Evolutionary conservation across 2,888 invertebrate genomes (phyloP).

Genomic region (Fragum whitleyi): DNA sequence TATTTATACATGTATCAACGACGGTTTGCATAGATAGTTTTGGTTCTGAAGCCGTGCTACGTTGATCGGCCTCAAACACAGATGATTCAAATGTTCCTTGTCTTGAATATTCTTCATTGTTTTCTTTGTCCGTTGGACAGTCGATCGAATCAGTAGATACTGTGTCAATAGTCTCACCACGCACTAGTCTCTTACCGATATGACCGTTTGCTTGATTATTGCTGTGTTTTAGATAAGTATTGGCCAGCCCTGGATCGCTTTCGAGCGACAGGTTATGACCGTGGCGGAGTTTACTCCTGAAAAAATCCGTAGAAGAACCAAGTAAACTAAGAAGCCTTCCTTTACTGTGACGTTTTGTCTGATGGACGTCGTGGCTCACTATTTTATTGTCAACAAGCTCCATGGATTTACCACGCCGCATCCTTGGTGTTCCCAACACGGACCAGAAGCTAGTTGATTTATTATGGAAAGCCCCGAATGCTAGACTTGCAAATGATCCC

Average conservation of each 20-base stretch:
- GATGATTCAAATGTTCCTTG: slow-evolving; percentile 12
- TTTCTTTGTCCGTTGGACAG: slow-evolving; percentile 35
- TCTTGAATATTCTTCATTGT: slow-evolving; percentile 31
- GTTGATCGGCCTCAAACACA: slow-evolving; percentile 14
- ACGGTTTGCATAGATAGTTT: slow-evolving; percentile 10
- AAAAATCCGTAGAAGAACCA: slow-evolving; percentile 62
- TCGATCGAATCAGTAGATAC: slow-evolving; percentile 60
- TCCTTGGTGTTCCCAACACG: slow-evolving; percentile 68
- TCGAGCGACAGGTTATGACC: slow-evolving; percentile 55
- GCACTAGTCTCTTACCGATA: slow-evolving; percentile 47
- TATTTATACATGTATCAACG: not conserved
- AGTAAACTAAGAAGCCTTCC: slow-evolving; percentile 58
- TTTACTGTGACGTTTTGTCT: slow-evolving; percentile 50
- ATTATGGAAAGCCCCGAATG: slow-evolving; percentile 67
- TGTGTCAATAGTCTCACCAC: slow-evolving; percentile 65
- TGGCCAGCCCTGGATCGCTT: slow-evolving; percentile 54
- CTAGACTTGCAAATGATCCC: slow-evolving; percentile 73
- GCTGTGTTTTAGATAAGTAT: slow-evolving; percentile 33
- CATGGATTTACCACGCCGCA: slow-evolving; percentile 69
- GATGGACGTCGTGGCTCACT: slow-evolving; percentile 14
- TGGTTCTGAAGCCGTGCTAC: slow-evolving; percentile 15
- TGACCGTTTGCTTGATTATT: slow-evolving; percentile 57
- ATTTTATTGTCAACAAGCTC: slow-evolving; percentile 59
- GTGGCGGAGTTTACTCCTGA: slow-evolving; percentile 52
- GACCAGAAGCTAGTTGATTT: slow-evolving; percentile 73